These are phyloP conservation scores for Paguma larvata DNA, from an alignment of 2,797 vertebrate genomes.

Conservation along the genomic window DNA sequence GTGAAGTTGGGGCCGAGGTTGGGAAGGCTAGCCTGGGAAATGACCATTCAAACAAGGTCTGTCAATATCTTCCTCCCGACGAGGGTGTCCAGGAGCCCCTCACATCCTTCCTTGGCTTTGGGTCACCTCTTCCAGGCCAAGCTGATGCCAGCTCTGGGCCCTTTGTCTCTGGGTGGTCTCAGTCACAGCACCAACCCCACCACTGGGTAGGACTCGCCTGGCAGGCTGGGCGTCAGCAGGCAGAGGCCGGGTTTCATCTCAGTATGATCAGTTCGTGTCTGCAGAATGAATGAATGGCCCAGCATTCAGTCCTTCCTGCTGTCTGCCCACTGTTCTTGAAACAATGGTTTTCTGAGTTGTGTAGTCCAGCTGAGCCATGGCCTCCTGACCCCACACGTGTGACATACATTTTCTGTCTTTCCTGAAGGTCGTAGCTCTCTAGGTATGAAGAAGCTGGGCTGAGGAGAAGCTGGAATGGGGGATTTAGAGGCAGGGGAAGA, in stretches of 20 bases:
- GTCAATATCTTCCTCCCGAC: conserved; percentile 9
- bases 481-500: conserved; percentile 36
- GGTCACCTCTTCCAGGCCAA: neutral
- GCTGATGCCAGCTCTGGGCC: neutral
- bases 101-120: neutral
- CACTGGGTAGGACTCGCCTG: neutral
- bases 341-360: neutral
- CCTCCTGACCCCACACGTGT: neutral
- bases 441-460: neutral
- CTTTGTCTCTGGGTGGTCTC: neutral
- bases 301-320: neutral
- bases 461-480: neutral
- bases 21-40: neutral
- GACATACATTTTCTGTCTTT: conserved; percentile 15
- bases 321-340: conserved; percentile 2
- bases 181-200: neutral
- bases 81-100: neutral
- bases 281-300: conserved; percentile 17
- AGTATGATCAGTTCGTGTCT: neutral
- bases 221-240: neutral
- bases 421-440: neutral
- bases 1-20: neutral
- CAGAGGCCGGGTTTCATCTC: conserved; percentile 22
- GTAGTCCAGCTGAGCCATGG: neutral
- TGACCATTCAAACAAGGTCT: neutral